Evolutionary conservation across 2,113 vertebrate species (phyloP), one percentile per base, ranked within the genome.

Genomic region (Thamnophis sirtalis): DNA sequence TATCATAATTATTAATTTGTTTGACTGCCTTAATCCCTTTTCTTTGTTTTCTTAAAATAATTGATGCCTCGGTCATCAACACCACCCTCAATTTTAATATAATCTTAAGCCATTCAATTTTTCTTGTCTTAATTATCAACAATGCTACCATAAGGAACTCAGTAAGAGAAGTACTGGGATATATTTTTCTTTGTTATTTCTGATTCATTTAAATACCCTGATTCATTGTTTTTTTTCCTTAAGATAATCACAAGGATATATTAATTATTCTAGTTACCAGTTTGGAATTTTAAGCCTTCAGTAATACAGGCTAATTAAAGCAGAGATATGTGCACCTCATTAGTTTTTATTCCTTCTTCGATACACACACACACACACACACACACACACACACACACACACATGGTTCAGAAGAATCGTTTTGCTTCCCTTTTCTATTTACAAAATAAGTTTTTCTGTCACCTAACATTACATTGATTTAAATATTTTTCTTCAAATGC

Each of bases 251-350:
- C 94, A 96, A 96, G 95, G 95, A 88, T 94, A 96, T 84, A 96
- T 96, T 96, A 94, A 96, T 96, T 95, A 96, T 96, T 96, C 93
- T 95, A 93, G 90, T 92, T 95, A 68, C 0, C 0, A 92, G 90
- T 90, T 95, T 96, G 88, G 89, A 93, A 93, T 96, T 95, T 96
- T 96, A 95, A 95, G 86, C 87, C 93, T 95, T 96, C 93, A 93
- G 51, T 92, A 93, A 55, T 84, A 88, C 60, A 33, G 86, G 85
- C 93, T 96, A 96, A 97, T 97, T 96, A 97, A 97, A 95, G 88
- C 95, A 95, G 93, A 93, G 94, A 94, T 96, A 96, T 96, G 96
- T 96, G 95, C 95, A 96, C 95, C 93, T 96, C 95, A 94, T 96
- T 95, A 95, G 95, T 94, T 96, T 96, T 96, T 94, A 94, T 91